Base-by-base conservation (phyloP, 2,888 invertebrate genomes). In the Drosophila prolongata region DNA sequence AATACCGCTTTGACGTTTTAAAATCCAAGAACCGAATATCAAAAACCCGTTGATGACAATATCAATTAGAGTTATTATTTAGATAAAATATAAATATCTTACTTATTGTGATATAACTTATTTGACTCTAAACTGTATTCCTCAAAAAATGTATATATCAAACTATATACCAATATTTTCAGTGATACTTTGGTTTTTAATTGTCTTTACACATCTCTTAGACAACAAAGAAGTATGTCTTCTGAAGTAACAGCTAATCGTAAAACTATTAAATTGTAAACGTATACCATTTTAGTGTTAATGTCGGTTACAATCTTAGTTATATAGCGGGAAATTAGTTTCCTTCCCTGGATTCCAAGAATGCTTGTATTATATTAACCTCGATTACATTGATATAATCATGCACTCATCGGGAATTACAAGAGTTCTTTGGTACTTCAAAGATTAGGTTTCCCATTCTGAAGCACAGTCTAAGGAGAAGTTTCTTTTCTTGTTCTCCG, bases 381-480 rank as follows among this genome's bases (percentile, higher is more conserved):
- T 10, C 30, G 24, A 44, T 24, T 34, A 8, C 46, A 49, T 49
- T 34, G 24, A 40, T 35, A 35, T 43, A 24, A 62, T 62, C 24
- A 40, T 49, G 46, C 47, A 37, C 24, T 24, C 56, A 49, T 64
- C 16, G n/a, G 30, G 49, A 43, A 64, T 30, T 24, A 42, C n/a
- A 49, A 49, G 47, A 49, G 42, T 27, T 60, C 24, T 40, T 44
- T 34, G 40, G 19, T 19, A 24, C 59, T 58, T 30, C n/a, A 13
- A 55, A n/a, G 43, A 57, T 60, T 60, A 27, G 35, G 57, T 44
- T 37, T 62, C 47, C 49, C 49, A 49, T 24, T 62, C 49, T 27
- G 6, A 14, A 14, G 30, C 8, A 14, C 6, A 9, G 3, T n/a
- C n/a, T 9, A 27, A 16, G 44, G 13, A 30, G 43, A 19, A 38